Conservation (phyloP, 2,797 vertebrate species). For the Sebastes variabilis region DNA sequence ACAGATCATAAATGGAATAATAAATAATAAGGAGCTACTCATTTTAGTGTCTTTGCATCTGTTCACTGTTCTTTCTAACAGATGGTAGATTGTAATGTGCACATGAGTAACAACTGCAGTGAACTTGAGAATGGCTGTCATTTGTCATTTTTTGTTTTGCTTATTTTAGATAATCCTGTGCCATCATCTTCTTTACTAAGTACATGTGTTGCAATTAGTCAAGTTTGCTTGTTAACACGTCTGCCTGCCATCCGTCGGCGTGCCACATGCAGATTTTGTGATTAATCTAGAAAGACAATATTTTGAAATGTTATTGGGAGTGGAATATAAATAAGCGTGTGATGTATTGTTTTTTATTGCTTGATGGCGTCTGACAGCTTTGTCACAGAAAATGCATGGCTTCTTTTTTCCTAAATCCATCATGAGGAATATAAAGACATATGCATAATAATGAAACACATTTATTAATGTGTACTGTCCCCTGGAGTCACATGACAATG, state of each 20-base stretch:
- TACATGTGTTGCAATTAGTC: conserved; percentile 57
- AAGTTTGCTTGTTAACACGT: conserved; percentile 59
- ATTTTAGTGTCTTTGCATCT: conserved; percentile 23
- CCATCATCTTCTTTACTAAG: conserved; percentile 54
- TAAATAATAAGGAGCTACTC: conserved; percentile 1
- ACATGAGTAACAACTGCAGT: conserved; percentile 23
- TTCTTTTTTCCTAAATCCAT: conserved; percentile 82
- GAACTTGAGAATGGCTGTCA: conserved; percentile 32
- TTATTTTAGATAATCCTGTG: conserved; percentile 62
- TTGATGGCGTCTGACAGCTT: conserved; percentile 78
- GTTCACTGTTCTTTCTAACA: background rate
- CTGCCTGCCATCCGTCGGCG: conserved; percentile 32
- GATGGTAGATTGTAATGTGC: conserved; percentile 27
- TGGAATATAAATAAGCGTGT: conserved; percentile 82
- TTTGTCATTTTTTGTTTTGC: conserved; percentile 60
- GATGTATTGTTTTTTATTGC: conserved; percentile 83
- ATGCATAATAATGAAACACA: conserved; percentile 86
- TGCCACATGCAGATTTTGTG: conserved; percentile 77
- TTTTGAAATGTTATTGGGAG: conserved; percentile 77
- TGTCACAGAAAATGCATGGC: conserved; percentile 79
- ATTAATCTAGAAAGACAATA: conserved; percentile 82
- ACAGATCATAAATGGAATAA: conserved; percentile 8
- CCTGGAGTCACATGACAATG: conserved; percentile 84
- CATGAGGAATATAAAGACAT: conserved; percentile 83
- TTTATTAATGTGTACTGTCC: conserved; percentile 85